Conservation (phyloP, 1,140 invertebrate genomes). For the Drosophila pseudoananassae region DNA sequence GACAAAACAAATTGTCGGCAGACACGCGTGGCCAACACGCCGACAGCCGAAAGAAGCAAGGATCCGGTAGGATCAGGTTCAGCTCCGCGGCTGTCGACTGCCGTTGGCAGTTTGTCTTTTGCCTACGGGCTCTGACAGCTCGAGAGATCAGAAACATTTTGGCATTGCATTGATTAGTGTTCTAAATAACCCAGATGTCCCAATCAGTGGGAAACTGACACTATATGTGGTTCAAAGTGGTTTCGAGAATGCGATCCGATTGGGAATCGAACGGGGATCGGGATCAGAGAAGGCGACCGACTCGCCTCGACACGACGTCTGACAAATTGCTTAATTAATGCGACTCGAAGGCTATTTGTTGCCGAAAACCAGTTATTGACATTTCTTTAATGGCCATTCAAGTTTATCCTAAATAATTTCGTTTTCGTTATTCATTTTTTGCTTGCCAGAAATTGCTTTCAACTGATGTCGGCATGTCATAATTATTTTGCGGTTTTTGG, state of each 20-base stretch:
- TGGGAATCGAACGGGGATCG: constrained; percentile 21
- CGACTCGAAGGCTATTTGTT: constrained; percentile 69
- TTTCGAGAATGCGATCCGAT: constrained; percentile 11
- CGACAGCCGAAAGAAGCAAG: constrained; percentile 23
- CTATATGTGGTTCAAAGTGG: constrained; percentile 62
- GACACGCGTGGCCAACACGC: constrained; percentile 64
- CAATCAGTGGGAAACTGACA: constrained; percentile 62
- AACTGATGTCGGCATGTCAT: constrained; percentile 18
- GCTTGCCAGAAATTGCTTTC: constrained; percentile 16
- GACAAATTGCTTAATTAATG: constrained; percentile 82
- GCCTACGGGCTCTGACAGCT: constrained; percentile 27
- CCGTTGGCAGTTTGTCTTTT: constrained; percentile 58
- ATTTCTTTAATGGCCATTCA: constrained; percentile 63
- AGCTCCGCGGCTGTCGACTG: constrained; percentile 47
- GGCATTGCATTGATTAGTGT: constrained; percentile 71
- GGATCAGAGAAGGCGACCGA: constrained; percentile 43
- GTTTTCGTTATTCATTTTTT: constrained; percentile 14
- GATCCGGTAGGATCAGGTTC: constrained; percentile 53
- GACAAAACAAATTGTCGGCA: constrained; percentile 73
- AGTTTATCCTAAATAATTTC: constrained; percentile 34
- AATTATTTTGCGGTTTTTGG: constrained; percentile 48
- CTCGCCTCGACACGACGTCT: constrained; percentile 44
- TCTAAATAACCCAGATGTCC: constrained; percentile 67
- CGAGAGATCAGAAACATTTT: constrained; percentile 66
- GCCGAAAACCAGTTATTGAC: constrained; percentile 56